Conservation (phyloP, 2,888 invertebrate genomes). For the Sesia bembeciformis region DNA sequence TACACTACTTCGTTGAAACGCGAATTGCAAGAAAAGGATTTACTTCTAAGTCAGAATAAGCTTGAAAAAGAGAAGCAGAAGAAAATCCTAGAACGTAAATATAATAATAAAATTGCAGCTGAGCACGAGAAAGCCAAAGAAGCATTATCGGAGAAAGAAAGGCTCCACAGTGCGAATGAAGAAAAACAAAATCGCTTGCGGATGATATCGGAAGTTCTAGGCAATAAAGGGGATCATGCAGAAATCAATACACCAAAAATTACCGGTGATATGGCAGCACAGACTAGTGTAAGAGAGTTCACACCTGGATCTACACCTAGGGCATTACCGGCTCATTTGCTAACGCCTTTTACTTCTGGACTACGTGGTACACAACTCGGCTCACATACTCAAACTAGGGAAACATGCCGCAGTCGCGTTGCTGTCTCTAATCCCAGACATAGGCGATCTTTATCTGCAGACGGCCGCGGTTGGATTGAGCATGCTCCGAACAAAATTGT, state of each 20-base stretch:
- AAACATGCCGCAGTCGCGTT: slow-evolving; percentile 72
- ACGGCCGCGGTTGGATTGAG: slow-evolving; percentile 87
- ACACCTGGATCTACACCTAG: slow-evolving; percentile 62
- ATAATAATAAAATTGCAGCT: slow-evolving; percentile 77
- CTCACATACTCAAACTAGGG: slow-evolving; percentile 32
- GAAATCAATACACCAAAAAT: slow-evolving; percentile 21
- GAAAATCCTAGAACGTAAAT: slow-evolving; percentile 71
- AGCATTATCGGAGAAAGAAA: slow-evolving; percentile 57
- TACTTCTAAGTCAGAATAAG: slow-evolving; percentile 76
- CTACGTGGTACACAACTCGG: slow-evolving; percentile 9
- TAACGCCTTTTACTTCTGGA: slow-evolving; percentile 41
- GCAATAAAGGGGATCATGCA: slow-evolving; percentile 34
- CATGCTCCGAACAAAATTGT: slow-evolving; percentile 88
- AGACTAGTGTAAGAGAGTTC: slow-evolving; percentile 45
- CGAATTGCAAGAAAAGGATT: slow-evolving; percentile 78
- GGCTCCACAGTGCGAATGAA: slow-evolving; percentile 44
- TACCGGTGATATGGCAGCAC: slow-evolving; percentile 45
- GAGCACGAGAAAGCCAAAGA: slow-evolving; percentile 86
- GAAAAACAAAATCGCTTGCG: slow-evolving; percentile 63
- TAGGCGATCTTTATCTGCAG: slow-evolving; percentile 87
- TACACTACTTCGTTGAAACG: slow-evolving; percentile 76
- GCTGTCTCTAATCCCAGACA: slow-evolving; percentile 83
- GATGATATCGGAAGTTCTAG: slow-evolving; percentile 53
- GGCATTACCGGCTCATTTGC: slow-evolving; percentile 55
- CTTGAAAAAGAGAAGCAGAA: slow-evolving; percentile 80